Base-by-base conservation (phyloP, 2,113 vertebrate genomes). In the Tapirus terrestris region DNA sequence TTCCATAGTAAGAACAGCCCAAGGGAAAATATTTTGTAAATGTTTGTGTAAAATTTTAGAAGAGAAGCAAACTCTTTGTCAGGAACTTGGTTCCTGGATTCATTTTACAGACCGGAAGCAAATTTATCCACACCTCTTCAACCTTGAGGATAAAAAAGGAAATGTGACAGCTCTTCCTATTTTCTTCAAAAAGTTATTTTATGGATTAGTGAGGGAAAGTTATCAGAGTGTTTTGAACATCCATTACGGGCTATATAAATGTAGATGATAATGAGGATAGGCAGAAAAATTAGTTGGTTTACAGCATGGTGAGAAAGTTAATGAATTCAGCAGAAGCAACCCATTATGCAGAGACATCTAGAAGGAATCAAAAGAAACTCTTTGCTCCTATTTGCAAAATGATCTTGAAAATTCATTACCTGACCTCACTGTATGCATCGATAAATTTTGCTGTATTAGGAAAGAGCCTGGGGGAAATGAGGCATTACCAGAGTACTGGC, bases 371-470 rank as follows among this genome's bases (percentile, higher is more conserved):
- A 93, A 96, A 93, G 39, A 93, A 97, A 87, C 27, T 91, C 51
- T 91, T 89, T 79, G 76, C n/a, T 97, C 39, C 33, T 96, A 68
- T 96, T 97, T 93, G 75, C 65, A 96, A 96, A 97, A 96, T 97
- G 86, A 96, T 92, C 85, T 95, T 82, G 90, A 98, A 82, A 95
- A 97, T 89, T 94, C 95, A 98, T 96, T 91, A 91, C 21, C 45
- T 96, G 95, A 95, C 76, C 90, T 79, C 18, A 18, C 39, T n/a
- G 25, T 33, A 96, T 94, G 94, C 58, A 73, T 82, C 85, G 58
- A 88, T 85, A 95, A 97, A 98, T 95, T 79, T 60, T 83, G 13
- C 39, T 81, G 12, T 56, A 86, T 95, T 96, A 95, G 29, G 45
- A 94, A 77, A 82, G 85, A 56, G 60, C 61, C 29, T 48, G 17